These are phyloP conservation scores for Hermetia illucens DNA, from an alignment of 1,140 invertebrate species.

Conservation along the genomic window DNA sequence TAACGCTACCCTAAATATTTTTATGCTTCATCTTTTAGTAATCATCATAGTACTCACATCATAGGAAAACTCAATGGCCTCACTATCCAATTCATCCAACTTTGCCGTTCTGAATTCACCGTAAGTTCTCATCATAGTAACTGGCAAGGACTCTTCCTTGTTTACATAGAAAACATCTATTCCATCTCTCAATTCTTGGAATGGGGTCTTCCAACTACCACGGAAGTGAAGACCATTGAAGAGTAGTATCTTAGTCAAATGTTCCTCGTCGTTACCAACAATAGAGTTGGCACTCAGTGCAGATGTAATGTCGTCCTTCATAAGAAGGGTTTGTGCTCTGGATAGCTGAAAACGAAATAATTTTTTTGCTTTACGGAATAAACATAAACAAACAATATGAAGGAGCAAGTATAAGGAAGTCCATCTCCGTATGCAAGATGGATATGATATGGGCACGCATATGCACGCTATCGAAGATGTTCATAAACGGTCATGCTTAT, in stretches of 20 bases:
- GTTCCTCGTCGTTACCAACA: constrained; percentile 15
- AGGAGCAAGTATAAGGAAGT: no score
- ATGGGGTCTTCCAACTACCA: constrained; percentile 27
- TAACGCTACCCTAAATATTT: no score
- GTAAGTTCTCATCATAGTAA: constrained; percentile 37
- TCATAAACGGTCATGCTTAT: no score
- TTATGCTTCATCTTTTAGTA: no score
- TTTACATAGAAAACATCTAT: constrained; percentile 40
- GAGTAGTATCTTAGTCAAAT: constrained; percentile 38
- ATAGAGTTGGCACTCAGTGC: constrained; percentile 28
- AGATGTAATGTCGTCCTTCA: constrained; percentile 24
- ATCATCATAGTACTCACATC: constrained; percentile 34
- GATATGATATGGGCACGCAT: no score
- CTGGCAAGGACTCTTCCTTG: constrained; percentile 35
- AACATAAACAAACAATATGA: no score
- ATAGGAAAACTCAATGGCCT: constrained; percentile 41
- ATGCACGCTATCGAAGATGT: no score
- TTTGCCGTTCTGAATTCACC: constrained; percentile 36
- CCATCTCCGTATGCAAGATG: no score
- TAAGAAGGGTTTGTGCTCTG: constrained; percentile 20
- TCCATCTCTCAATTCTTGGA: constrained; percentile 21
- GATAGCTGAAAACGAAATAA: constrained; percentile 11
- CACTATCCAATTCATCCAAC: constrained; percentile 37
- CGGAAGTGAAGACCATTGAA: constrained; percentile 49
- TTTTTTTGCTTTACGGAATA: no score